These are phyloP conservation scores for Nesoenas mayeri DNA, from an alignment of 2,113 vertebrate species.

Conservation along the genomic window DNA sequence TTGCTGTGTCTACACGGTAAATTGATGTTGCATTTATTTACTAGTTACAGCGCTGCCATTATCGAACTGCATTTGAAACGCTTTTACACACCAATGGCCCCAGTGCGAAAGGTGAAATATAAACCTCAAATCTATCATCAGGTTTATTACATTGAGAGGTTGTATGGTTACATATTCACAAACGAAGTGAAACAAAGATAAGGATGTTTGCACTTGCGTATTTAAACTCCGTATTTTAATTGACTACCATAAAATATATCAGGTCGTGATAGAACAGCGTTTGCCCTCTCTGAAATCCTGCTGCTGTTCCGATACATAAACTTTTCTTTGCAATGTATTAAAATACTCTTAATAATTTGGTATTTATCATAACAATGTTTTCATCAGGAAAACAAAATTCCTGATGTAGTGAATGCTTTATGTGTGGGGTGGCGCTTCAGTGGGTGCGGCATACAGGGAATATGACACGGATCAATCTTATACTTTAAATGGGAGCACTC, in stretches of 20 bases:
- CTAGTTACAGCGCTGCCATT: background rate
- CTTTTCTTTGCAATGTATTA: background rate
- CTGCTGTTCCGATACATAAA: background rate
- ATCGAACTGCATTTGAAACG: background rate
- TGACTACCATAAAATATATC: background rate
- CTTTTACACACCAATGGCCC: background rate
- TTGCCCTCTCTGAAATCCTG: background rate
- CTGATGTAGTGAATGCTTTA: background rate
- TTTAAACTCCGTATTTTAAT: background rate
- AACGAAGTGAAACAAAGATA: background rate
- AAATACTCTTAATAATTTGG: rapidly evolving
- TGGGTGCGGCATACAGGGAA: background rate
- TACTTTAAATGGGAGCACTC: rapidly evolving
- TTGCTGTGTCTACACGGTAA: background rate
- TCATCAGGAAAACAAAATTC: background rate
- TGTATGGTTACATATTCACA: background rate
- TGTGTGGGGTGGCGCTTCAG: rapidly evolving
- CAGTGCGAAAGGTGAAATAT: background rate
- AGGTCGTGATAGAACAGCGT: background rate
- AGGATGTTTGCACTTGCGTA: background rate
- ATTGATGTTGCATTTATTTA: background rate
- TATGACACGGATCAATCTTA: background rate
- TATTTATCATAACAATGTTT: background rate
- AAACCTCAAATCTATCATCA: background rate
- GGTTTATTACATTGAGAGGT: background rate